A percentile compares a stretch with the other conserved stretches of the same genome.
Evolutionary conservation across 2,113 vertebrate species (phyloP).

Genomic region (Struthio camelus): DNA sequence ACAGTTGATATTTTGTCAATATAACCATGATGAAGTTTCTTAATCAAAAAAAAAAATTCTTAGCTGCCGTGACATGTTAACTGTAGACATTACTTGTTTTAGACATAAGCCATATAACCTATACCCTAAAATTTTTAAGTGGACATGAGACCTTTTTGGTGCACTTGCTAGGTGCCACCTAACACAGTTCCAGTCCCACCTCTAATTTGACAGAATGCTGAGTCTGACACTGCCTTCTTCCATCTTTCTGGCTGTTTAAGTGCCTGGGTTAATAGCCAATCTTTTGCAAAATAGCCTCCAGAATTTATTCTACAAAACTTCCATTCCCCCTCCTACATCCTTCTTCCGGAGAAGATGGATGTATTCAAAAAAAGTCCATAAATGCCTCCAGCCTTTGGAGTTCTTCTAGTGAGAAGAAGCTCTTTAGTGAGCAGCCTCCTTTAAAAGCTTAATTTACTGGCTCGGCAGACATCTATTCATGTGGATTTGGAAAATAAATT

Average conservation of each 20-base stretch:
- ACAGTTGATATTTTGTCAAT: background rate
- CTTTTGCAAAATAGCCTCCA: background rate
- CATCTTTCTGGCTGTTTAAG: background rate
- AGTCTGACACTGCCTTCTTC: background rate
- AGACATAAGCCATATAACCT: too few species aligned
- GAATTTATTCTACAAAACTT: background rate
- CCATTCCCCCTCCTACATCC: background rate
- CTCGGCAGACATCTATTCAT: background rate
- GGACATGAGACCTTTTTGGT: background rate
- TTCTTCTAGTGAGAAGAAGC: background rate
- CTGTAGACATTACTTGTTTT: too few species aligned
- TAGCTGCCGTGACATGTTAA: too few species aligned
- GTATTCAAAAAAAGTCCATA: background rate
- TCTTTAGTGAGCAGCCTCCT: background rate
- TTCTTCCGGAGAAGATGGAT: background rate
- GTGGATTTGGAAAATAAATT: background rate
- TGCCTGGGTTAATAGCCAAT: background rate
- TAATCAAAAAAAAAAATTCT: too few species aligned
- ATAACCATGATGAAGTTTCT: too few species aligned
- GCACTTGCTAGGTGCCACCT: background rate
- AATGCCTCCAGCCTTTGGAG: background rate
- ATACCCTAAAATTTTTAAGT: background rate
- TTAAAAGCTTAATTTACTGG: background rate
- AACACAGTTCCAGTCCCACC: background rate
- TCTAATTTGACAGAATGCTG: background rate